These are phyloP conservation scores for Echinometra lucunter DNA, from an alignment of 53 echinoderm and acorn worm species.

Conservation along the genomic window DNA sequence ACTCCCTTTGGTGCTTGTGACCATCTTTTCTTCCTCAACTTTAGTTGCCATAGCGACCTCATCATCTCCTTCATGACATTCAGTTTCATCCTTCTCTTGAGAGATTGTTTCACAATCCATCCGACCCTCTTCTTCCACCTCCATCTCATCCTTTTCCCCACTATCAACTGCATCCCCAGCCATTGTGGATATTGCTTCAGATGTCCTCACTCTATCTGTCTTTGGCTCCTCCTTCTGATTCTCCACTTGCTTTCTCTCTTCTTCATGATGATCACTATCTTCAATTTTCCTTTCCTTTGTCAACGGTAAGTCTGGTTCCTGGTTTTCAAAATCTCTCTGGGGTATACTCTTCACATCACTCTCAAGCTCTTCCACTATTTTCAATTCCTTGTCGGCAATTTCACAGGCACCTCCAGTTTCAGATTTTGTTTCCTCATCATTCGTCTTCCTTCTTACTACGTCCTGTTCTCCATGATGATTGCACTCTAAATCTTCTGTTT, in stretches of 20 bases:
- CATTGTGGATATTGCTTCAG: not conserved
- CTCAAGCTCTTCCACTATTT: not conserved
- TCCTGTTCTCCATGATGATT: not conserved
- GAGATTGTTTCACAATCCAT: not conserved
- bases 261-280: not conserved
- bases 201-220: not conserved
- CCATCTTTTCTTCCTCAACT: not conserved
- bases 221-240: not conserved
- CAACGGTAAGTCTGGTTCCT: not conserved
- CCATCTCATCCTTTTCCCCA: not conserved
- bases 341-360: not conserved
- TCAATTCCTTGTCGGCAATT: not conserved
- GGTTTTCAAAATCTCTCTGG: not conserved
- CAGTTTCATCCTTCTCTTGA: not conserved
- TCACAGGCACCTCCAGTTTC: not conserved
- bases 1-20: conserved; percentile 1
- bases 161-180: not conserved
- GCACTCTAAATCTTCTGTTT: not conserved
- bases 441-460: not conserved
- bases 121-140: conserved; percentile 5
- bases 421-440: not conserved
- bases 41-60: not conserved
- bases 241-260: not conserved
- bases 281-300: not conserved
- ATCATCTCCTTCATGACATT: not conserved